phyloP scores from a whole-genome alignment of 2,113 vertebrate species.

The Burhinus oedicnemus region DNA sequence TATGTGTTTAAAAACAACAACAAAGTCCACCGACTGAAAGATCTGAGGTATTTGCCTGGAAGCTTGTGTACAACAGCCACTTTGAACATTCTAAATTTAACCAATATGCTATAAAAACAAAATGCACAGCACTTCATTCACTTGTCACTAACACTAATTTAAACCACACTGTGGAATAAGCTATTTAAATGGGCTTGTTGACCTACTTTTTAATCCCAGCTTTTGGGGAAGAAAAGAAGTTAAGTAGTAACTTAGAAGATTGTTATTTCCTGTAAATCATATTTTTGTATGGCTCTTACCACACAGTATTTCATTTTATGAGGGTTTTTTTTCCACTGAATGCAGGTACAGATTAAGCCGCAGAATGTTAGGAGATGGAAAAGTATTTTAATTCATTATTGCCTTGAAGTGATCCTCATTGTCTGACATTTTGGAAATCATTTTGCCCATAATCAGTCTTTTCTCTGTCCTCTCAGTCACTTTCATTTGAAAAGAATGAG shows the following conservation, averaged over 20 bases:
- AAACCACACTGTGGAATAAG: conserved; percentile 52
- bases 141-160: conserved; percentile 53
- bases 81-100: conserved; percentile 64
- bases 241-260: conserved; percentile 50
- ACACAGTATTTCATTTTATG: conserved; percentile 29
- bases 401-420: not conserved
- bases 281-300: conserved; percentile 42
- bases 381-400: conserved; percentile 19
- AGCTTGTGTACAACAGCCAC: conserved; percentile 31
- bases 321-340: not conserved
- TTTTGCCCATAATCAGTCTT: not conserved
- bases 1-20: not conserved
- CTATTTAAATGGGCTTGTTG: conserved; percentile 65
- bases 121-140: conserved; percentile 28
- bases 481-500: not conserved
- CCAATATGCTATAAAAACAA: conserved; percentile 35
- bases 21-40: conserved; percentile 10
- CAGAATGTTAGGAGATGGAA: conserved; percentile 12
- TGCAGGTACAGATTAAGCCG: not conserved
- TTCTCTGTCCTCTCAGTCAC: not conserved
- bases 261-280: conserved; percentile 55
- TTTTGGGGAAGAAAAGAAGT: conserved; percentile 27
- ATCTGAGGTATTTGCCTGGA: conserved; percentile 13
- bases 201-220: conserved; percentile 68
- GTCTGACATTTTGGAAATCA: conserved; percentile 38